These are phyloP conservation scores for Hippocampus kuda DNA, from an alignment of 2,797 vertebrate species.

Conservation along the genomic window DNA sequence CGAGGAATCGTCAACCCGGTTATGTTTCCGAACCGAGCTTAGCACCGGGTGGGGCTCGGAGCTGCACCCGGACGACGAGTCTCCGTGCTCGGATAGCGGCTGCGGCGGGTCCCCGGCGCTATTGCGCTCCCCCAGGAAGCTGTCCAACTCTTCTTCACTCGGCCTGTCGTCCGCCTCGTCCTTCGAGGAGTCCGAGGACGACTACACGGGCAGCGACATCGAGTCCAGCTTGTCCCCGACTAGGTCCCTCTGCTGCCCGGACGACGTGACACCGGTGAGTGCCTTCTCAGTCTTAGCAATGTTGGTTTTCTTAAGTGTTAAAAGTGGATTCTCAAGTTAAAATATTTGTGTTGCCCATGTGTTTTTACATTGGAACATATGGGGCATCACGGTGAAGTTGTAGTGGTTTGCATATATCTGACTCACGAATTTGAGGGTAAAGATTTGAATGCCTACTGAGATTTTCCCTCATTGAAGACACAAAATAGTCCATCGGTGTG, in stretches of 20 bases:
- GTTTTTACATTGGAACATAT: background rate
- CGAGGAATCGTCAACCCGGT: constrained; percentile 16
- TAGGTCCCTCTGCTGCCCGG: constrained; percentile 55
- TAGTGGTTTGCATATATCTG: background rate
- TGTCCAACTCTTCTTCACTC: constrained; percentile 74
- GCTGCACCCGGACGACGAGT: constrained; percentile 61
- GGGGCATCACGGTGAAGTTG: background rate
- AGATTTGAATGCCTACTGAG: background rate
- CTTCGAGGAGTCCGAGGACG: constrained; percentile 86
- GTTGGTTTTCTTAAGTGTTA: background rate
- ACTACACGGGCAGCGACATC: constrained; percentile 69
- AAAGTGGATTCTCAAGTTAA: background rate
- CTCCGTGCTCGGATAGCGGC: constrained; percentile 72
- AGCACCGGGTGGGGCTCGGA: constrained; percentile 45
- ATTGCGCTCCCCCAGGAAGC: constrained; percentile 65
- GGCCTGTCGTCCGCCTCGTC: constrained; percentile 82
- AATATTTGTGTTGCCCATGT: background rate
- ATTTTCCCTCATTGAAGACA: background rate
- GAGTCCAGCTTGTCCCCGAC: constrained; percentile 64
- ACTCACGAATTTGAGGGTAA: background rate
- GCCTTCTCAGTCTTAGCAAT: background rate
- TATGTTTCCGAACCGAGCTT: constrained; percentile 27
- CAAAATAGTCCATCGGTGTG: background rate
- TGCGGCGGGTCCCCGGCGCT: constrained; percentile 74
- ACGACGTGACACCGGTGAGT: constrained; percentile 75